phyloP scores from a whole-genome alignment of 2,797 vertebrate genomes.

The Liparis tanakae region DNA sequence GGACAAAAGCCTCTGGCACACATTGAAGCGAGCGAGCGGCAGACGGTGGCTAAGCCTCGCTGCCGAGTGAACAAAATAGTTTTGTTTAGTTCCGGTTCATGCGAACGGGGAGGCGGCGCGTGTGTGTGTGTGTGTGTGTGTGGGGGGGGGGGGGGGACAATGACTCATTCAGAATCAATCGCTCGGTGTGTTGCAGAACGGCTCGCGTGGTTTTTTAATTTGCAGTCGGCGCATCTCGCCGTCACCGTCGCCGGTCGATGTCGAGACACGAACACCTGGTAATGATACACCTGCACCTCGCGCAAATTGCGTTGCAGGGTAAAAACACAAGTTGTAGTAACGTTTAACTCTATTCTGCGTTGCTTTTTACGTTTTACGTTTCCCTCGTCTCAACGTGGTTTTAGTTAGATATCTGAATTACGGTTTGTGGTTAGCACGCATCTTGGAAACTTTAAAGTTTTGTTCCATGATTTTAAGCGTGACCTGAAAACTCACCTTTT shows the following conservation, averaged over 20 bases:
- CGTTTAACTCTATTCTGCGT: neutral
- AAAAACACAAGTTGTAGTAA: neutral
- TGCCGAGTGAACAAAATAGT: slow-evolving; percentile 64
- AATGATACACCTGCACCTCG: neutral
- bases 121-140: no score
- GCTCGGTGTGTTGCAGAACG: slow-evolving; percentile 20
- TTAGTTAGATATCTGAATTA: neutral
- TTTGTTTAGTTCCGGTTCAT: slow-evolving; percentile 61
- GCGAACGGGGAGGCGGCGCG: slow-evolving; percentile 18
- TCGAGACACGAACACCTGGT: neutral
- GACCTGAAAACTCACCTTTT: no score
- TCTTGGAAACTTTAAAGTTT: neutral
- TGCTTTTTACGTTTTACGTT: neutral
- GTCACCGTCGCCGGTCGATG: slow-evolving; percentile 5
- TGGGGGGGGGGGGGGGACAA: slow-evolving; percentile 14
- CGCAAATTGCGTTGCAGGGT: neutral
- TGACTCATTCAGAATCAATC: slow-evolving; percentile 36
- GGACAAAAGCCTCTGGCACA: slow-evolving; percentile 65
- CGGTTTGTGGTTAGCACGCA: neutral
- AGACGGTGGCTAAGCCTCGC: slow-evolving; percentile 56
- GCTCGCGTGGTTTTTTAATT: slow-evolving; percentile 35
- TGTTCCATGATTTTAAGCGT: neutral
- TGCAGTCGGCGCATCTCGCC: slow-evolving; percentile 1
- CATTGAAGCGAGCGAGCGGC: slow-evolving; percentile 46
- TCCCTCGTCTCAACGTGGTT: neutral